phyloP scores from a whole-genome alignment of 2,888 invertebrate species.

The Xestia sexstrigata region DNA sequence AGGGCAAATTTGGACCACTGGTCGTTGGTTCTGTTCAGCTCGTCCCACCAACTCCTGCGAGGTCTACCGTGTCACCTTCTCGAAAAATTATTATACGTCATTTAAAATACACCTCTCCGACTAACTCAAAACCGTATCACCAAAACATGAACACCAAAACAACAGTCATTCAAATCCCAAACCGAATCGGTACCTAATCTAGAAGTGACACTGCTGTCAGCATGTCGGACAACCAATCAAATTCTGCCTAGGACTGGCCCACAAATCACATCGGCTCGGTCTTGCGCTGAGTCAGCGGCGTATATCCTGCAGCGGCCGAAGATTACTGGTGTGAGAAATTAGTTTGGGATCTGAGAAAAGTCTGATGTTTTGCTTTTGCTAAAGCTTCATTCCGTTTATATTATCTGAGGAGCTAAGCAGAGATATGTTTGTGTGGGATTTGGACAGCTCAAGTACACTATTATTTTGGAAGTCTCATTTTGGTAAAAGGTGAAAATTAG shows the following conservation, averaged over 20 bases:
- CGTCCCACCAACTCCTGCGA: too few relatives aligned
- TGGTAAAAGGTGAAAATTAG: neutral
- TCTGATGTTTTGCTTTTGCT: neutral
- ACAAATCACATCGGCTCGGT: slow-evolving; percentile 60
- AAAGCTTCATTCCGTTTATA: neutral
- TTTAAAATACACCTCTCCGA: neutral
- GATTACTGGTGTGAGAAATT: slow-evolving; percentile 45
- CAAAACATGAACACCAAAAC: neutral
- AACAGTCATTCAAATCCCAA: slow-evolving; percentile 33
- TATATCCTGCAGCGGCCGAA: slow-evolving; percentile 52
- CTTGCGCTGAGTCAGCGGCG: slow-evolving; percentile 60
- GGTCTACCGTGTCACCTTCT: too few relatives aligned
- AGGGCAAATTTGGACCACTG: too few relatives aligned
- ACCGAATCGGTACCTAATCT: slow-evolving; percentile 49
- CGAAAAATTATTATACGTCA: too few relatives aligned
- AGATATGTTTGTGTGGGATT: neutral
- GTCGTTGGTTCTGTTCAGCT: too few relatives aligned
- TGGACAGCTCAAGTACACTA: neutral
- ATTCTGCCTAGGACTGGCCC: slow-evolving; percentile 60
- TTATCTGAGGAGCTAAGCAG: neutral
- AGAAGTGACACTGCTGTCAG: slow-evolving; percentile 51
- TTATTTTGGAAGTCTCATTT: neutral
- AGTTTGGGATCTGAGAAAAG: neutral
- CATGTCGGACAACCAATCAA: slow-evolving; percentile 64
- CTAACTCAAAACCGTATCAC: neutral